phyloP scores from a whole-genome alignment of 2,113 vertebrate species.

The Scortum barcoo region DNA sequence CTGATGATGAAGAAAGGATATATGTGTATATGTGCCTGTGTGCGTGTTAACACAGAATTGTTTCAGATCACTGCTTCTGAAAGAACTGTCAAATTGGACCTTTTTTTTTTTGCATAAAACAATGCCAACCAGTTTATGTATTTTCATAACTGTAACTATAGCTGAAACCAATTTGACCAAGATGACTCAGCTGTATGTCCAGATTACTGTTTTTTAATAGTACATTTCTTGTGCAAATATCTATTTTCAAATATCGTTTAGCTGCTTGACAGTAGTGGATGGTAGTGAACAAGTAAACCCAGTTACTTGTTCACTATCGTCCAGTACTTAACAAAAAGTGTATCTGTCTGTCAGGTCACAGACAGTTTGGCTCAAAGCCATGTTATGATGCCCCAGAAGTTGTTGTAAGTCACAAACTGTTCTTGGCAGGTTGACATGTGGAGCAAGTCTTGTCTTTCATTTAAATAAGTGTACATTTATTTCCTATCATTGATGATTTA shows the following conservation, averaged over 20 bases:
- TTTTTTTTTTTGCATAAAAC: not conserved
- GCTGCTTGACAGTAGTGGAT: conserved; percentile 12
- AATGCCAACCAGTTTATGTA: not conserved
- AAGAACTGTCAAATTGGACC: not conserved
- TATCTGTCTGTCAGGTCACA: not conserved
- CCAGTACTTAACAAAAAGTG: too few relatives aligned
- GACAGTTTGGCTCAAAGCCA: not conserved
- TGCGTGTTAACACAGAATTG: not conserved
- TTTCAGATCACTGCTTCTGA: not conserved
- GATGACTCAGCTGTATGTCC: not conserved
- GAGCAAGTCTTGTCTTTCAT: not conserved
- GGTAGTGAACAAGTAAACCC: conserved; percentile 9
- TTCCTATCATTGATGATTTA: conserved; percentile 3
- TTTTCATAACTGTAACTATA: not conserved
- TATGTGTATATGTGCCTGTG: not conserved
- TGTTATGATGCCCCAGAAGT: not conserved
- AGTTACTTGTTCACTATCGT: too few relatives aligned
- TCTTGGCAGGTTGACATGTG: not conserved
- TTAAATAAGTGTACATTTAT: not conserved
- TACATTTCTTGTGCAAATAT: not conserved
- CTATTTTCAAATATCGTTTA: conserved; percentile 6
- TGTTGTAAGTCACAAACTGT: not conserved
- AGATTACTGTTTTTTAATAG: not conserved
- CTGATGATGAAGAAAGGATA: not conserved
- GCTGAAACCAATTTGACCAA: not conserved